Evolutionary conservation across 2,797 vertebrate genomes (phyloP).

Genomic region (Falco berigora): DNA sequence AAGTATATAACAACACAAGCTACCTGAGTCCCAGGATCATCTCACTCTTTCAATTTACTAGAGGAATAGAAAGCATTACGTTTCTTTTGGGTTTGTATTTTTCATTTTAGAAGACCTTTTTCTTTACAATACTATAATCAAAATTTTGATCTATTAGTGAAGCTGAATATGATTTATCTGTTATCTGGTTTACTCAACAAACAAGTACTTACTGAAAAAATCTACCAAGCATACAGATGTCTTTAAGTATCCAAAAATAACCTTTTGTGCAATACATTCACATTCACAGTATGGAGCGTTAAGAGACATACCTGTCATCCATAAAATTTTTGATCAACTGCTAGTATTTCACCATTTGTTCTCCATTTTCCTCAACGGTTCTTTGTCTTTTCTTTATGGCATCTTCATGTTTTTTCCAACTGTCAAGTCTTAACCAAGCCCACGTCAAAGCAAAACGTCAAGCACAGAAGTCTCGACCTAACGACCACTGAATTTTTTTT

Average conservation of each 20-base stretch:
- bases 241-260: background rate
- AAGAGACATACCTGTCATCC: constrained; percentile 25
- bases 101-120: background rate
- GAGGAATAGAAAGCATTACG: background rate
- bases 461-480: constrained; percentile 43
- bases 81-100: background rate
- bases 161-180: background rate
- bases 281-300: background rate
- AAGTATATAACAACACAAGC: background rate
- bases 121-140: background rate
- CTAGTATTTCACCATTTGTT: constrained; percentile 14
- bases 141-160: background rate
- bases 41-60: background rate
- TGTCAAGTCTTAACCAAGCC: constrained; percentile 44
- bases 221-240: background rate
- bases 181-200: background rate
- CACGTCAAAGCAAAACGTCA: constrained; percentile 30
- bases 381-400: background rate
- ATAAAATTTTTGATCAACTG: constrained; percentile 11
- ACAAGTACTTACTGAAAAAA: background rate
- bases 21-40: background rate
- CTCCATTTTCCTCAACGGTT: background rate
- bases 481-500: background rate
- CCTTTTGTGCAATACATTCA: background rate
- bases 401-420: background rate